Evolutionary conservation across 1,140 invertebrate genomes (phyloP), one percentile per base, ranked within the genome.

Genomic region (Triops longicaudatus): DNA sequence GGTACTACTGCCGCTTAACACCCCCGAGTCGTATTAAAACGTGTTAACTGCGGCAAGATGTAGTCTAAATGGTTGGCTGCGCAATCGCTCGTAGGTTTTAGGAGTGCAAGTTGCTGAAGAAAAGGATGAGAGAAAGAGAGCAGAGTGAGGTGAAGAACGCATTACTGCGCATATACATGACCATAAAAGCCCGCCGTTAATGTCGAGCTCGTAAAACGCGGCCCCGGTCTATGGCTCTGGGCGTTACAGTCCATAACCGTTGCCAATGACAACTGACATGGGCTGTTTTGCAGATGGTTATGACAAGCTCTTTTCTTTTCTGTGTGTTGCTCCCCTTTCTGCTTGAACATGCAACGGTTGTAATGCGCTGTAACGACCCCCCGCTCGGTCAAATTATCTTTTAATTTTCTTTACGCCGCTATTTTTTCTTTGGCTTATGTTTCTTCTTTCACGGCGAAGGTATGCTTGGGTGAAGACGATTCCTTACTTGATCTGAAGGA

Each of bases 241-340:
- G 50, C 50, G 50, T 63, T 63, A 63, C 50, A 14, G 50, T 63
- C 50, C 50, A 63, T 63, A 63, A 63, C 50, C 50, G 50, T 63
- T 63, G 50, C n/a, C 50, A 63, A 63, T 63, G 50, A 63, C 50
- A 63, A 63, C 50, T 63, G 50, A 63, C 50, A 63, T 63, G 50
- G 50, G 50, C 50, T 63, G 50, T 63, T 63, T 63, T 63, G 50
- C 50, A 63, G 50, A 63, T 63, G 50, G 50, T 63, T 63, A 63
- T 63, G 50, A 63, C 50, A 63, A 63, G 50, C 44, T 63, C 50
- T 63, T 63, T 63, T 63, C 50, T 9, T 22, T 63, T n/a, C n/a
- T n/a, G n/a, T 22, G n/a, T 63, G 50, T 63, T 63, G 50, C 10
- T 5, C 14, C 50, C 31, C 31, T 37, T 37, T n/a, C n/a, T 63